A percentile compares a stretch with the other conserved stretches of the same genome.
Conservation (phyloP, 2,888 invertebrate species). For the Corythucha ciliata region DNA sequence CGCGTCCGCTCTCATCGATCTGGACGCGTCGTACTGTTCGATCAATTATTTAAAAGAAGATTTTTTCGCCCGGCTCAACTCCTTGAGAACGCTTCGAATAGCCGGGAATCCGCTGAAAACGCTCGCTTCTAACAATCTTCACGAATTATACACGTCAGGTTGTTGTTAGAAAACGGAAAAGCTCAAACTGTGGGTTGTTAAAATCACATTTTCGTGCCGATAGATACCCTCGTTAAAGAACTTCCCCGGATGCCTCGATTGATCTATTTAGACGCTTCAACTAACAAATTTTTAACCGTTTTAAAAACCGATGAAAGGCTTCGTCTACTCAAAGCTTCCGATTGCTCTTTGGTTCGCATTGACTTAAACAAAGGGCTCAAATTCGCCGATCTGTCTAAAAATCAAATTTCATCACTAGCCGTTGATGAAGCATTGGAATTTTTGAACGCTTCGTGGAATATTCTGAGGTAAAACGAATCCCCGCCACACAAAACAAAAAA, state of each 20-base stretch:
- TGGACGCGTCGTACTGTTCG: conserved; percentile 16
- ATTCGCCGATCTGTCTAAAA: conserved; percentile 9
- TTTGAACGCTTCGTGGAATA: conserved; percentile 17
- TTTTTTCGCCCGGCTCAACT: conserved; percentile 11
- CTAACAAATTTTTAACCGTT: conserved; percentile 3
- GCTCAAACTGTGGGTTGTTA: background rate
- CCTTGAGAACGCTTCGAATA: conserved; percentile 3
- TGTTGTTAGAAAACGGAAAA: background rate
- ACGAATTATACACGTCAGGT: conserved; percentile 5
- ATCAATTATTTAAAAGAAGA: conserved; percentile 2
- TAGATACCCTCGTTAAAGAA: conserved; percentile 1
- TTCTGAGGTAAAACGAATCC: conserved; percentile 10
- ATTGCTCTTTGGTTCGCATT: conserved; percentile 10
- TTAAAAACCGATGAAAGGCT: conserved; percentile 8
- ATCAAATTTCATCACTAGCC: conserved; percentile 1
- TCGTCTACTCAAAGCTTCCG: conserved; percentile 10
- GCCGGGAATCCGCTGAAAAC: conserved; percentile 7
- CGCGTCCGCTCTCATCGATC: background rate
- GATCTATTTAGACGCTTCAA: conserved; percentile 9
- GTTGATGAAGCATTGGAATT: conserved; percentile 11
- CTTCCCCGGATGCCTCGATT: conserved; percentile 14
- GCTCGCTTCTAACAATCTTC: conserved; percentile 8
- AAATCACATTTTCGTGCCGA: background rate
- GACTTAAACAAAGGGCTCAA: conserved; percentile 14
- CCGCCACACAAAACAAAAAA: no score